These are phyloP conservation scores for Myiotriccus ornatus DNA, from an alignment of 2,797 vertebrate genomes.

Conservation along the genomic window DNA sequence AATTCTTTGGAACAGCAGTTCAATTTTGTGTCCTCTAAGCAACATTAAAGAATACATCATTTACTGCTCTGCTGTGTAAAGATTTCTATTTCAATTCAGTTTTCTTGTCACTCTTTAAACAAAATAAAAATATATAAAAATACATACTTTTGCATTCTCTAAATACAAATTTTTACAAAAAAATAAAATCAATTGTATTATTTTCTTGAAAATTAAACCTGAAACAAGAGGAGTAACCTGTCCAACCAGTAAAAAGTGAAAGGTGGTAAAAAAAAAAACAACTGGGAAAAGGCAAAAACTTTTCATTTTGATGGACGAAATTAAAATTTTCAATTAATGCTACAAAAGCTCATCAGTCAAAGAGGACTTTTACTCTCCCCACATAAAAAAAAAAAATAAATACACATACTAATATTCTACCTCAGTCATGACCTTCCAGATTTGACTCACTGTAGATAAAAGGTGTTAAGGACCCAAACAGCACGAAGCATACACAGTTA, in stretches of 20 bases:
- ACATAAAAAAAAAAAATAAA: not conserved
- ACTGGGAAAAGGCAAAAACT: not conserved
- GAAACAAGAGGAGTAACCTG: not conserved
- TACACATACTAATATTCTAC: not conserved
- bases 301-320: not conserved
- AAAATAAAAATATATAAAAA: not conserved
- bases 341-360: not conserved
- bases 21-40: not conserved
- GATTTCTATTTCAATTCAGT: not conserved
- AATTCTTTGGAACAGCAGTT: not conserved
- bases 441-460: not conserved
- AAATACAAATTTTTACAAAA: not conserved
- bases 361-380: not conserved
- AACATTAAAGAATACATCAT: not conserved
- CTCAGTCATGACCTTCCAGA: not conserved
- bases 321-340: not conserved
- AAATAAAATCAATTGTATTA: not conserved
- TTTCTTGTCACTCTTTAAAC: not conserved
- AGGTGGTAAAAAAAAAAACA: not conserved
- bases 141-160: not conserved
- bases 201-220: not conserved
- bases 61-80: not conserved
- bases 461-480: not conserved
- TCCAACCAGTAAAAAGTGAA: not conserved
- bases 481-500: not conserved